Base-by-base conservation (phyloP, 2,113 vertebrate species). In the Indicator indicator region DNA sequence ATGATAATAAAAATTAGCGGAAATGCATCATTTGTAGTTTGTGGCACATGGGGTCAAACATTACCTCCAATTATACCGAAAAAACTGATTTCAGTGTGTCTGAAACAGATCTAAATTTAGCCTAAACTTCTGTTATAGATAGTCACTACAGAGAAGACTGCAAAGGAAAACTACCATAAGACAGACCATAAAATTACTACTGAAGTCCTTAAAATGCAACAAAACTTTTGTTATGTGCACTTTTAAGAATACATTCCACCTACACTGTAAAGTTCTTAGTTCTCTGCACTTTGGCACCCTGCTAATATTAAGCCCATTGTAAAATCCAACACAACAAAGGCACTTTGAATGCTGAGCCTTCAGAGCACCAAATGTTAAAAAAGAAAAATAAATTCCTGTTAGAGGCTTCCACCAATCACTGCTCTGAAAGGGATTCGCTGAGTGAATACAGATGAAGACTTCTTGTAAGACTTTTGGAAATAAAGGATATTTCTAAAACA, bases 301-400 rank as follows among this genome's bases (percentile, higher is more conserved):
- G 97, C 97, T 97, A 96, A 97, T 97, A 97, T 96, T 97, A 97
- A 98, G 96, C 94, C 96, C 93, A 98, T 97, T 98, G 97, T 98
- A 97, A 97, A 97, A 96, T 96, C 94, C 95, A 96, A 95, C 95
- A 97, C 96, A 97, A 97, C 97, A 97, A 97, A 95, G 97, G 95
- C 96, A 97, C 97, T 98, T 97, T 98, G 97, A 96, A 97, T 96
- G 97, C 96, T 91, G 95, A 97, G 97, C 90, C 95, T 97, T 97
- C 96, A 91, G 94, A 98, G 95, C 96, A 97, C 96, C 97, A 98
- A 97, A 97, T 97, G 97, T 98, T 97, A 97, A 97, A 98, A 97
- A 95, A 91, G 93, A 88, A 89, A 95, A 95, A 97, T 97, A 98
- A 97, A 97, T 97, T 98, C 97, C 96, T 96, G 94, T 95, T 96